These are phyloP conservation scores for rat (Rattus norvegicus) DNA, from an alignment of 2,113 vertebrate species.

Conservation along the genomic window DNA sequence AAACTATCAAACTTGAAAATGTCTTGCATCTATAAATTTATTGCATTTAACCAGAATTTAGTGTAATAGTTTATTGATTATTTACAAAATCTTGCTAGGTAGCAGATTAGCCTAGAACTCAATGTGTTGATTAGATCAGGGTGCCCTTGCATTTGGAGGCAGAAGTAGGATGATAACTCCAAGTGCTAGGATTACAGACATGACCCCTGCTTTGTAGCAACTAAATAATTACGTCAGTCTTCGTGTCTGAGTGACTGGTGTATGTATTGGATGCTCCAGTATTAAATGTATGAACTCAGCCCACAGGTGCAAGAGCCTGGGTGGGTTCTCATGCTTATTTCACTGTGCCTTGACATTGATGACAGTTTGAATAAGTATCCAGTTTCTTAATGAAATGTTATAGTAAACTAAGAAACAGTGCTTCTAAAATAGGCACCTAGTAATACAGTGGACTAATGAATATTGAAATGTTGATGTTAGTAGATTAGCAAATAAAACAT, in stretches of 20 bases:
- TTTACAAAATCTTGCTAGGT: background rate
- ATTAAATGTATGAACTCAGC: conserved; percentile 39
- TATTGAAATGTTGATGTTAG: conserved; percentile 45
- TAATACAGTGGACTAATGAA: conserved; percentile 29
- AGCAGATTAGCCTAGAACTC: background rate
- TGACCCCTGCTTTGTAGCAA: background rate
- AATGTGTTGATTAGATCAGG: background rate
- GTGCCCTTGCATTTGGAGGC: background rate
- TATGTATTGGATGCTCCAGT: background rate
- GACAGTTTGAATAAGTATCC: conserved; percentile 19
- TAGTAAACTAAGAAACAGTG: conserved; percentile 27
- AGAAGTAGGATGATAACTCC: background rate
- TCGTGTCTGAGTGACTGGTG: background rate
- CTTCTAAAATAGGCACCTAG: background rate
- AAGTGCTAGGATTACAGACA: background rate
- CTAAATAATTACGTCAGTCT: conserved; percentile 23
- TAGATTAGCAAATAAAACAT: conserved; percentile 48
- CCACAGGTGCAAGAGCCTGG: background rate
- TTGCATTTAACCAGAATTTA: background rate
- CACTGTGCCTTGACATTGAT: background rate
- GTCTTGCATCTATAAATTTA: conserved; percentile 21
- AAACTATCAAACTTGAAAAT: conserved; percentile 49
- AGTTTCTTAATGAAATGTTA: conserved; percentile 51
- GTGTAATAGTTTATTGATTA: background rate
- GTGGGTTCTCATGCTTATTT: background rate